phyloP scores from a whole-genome alignment of 30 jellyfish, hydroid and myxozoan species.

The Chrysaora quinquecirrha region DNA sequence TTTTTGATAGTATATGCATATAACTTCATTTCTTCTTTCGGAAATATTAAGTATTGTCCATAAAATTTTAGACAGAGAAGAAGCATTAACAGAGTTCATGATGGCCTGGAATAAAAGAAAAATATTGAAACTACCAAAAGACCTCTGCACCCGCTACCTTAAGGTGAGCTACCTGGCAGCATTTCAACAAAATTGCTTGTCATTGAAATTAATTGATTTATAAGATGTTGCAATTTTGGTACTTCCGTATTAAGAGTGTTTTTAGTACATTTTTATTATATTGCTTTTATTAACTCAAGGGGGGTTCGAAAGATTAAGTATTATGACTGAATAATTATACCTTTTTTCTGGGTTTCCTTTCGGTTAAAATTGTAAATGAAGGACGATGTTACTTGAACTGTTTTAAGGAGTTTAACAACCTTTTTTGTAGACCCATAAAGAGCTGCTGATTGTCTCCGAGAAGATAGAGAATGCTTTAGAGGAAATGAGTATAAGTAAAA shows the following conservation, averaged over 20 bases:
- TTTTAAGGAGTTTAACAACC: neutral
- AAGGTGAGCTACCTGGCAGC: slow-evolving; percentile 1
- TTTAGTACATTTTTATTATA: neutral
- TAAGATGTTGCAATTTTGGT: neutral
- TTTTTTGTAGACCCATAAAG: neutral
- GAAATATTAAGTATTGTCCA: neutral
- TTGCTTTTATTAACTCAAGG: neutral
- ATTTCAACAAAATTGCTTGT: neutral
- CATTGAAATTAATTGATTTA: neutral
- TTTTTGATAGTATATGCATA: neutral
- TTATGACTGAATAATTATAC: neutral
- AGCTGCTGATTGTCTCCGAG: neutral
- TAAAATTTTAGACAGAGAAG: neutral
- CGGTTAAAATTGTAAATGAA: neutral
- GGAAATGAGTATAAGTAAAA: neutral
- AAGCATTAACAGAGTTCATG: neutral
- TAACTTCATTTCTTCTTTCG: neutral
- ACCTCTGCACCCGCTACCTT: slow-evolving; percentile 3
- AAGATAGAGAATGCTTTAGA: neutral
- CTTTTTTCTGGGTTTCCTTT: neutral
- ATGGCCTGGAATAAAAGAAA: neutral
- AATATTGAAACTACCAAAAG: neutral
- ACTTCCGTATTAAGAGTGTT: neutral
- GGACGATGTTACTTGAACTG: neutral
- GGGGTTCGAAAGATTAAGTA: neutral